These are phyloP conservation scores for Craterocephalus amniculus DNA, from an alignment of 2,797 vertebrate genomes.

Conservation along the genomic window DNA sequence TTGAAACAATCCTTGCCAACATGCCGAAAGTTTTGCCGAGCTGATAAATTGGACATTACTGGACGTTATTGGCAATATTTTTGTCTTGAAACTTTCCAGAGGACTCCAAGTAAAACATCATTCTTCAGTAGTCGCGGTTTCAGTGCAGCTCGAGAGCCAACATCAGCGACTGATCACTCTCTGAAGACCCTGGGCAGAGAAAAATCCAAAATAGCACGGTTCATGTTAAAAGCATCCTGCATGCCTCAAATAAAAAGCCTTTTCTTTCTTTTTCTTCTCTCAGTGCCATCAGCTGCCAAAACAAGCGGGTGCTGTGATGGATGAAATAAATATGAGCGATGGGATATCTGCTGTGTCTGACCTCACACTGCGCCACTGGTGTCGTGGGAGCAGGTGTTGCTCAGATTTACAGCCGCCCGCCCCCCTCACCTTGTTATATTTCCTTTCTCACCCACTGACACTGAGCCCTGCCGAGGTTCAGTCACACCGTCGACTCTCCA, in stretches of 20 bases:
- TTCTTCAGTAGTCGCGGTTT: slow-evolving; percentile 59
- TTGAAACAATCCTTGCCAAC: slow-evolving; percentile 36
- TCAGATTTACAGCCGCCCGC: slow-evolving; percentile 74
- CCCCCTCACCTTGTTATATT: slow-evolving; percentile 45
- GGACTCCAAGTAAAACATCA: slow-evolving; percentile 43
- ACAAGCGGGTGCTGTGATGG: slow-evolving; percentile 79
- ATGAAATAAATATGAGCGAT: slow-evolving; percentile 83
- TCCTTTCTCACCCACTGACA: slow-evolving; percentile 44
- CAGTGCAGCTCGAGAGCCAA: slow-evolving; percentile 35
- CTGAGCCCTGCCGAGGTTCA: slow-evolving; percentile 47
- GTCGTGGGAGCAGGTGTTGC: slow-evolving; percentile 81
- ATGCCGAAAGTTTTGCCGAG: slow-evolving; percentile 27
- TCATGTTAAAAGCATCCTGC: slow-evolving; percentile 65
- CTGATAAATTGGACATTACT: slow-evolving; percentile 43
- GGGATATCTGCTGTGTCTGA: slow-evolving; percentile 76
- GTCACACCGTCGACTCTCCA: slow-evolving; percentile 32
- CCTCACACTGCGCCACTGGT: slow-evolving; percentile 77
- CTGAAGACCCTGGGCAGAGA: slow-evolving; percentile 50
- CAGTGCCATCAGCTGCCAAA: slow-evolving; percentile 81
- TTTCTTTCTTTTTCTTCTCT: slow-evolving; percentile 53
- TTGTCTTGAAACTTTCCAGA: slow-evolving; percentile 56
- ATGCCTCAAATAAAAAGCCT: slow-evolving; percentile 60
- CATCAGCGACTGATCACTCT: slow-evolving; percentile 63
- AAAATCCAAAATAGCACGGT: slow-evolving; percentile 59
- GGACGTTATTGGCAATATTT: slow-evolving; percentile 36